Percentiles rank a stretch among this genome's conserved stretches.
phyloP scores from a whole-genome alignment of 2,113 vertebrate species.

The Apistogramma diplotaenia region DNA sequence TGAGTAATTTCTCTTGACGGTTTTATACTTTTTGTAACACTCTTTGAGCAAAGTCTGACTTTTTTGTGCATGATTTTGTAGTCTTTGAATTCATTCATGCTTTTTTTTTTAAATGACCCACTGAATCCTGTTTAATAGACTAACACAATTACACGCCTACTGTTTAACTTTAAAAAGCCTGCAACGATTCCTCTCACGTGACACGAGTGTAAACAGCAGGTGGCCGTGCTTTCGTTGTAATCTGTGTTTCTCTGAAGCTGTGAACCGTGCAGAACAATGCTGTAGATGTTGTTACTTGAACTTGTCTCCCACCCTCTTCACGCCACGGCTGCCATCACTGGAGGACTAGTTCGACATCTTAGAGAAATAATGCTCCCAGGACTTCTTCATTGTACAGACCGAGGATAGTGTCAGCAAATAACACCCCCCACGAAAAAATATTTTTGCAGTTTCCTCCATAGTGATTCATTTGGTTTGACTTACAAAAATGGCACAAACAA shows the following conservation, averaged over 20 bases:
- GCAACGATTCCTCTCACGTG: background rate
- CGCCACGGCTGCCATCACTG: background rate
- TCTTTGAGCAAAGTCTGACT: background rate
- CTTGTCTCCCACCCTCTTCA: background rate
- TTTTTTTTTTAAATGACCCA: background rate
- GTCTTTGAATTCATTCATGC: background rate
- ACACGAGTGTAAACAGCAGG: background rate
- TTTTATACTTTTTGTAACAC: conserved; percentile 61
- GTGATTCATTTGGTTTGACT: background rate
- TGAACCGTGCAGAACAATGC: conserved; percentile 65
- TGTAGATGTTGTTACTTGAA: conserved; percentile 61
- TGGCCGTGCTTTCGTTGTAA: background rate
- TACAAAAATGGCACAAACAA: background rate
- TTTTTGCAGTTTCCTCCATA: background rate
- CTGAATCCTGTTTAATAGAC: background rate
- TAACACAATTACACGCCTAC: background rate
- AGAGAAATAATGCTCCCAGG: background rate
- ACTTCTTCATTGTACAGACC: background rate
- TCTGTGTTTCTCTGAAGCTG: conserved; percentile 64
- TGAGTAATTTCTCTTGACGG: background rate
- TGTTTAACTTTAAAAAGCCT: background rate
- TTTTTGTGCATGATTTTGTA: conserved; percentile 46
- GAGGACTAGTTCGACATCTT: no score
- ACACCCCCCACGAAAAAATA: background rate
- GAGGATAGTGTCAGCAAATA: background rate